Evolutionary conservation across 1,140 invertebrate genomes (phyloP).

Genomic region (Schlechtendalia chinensis): DNA sequence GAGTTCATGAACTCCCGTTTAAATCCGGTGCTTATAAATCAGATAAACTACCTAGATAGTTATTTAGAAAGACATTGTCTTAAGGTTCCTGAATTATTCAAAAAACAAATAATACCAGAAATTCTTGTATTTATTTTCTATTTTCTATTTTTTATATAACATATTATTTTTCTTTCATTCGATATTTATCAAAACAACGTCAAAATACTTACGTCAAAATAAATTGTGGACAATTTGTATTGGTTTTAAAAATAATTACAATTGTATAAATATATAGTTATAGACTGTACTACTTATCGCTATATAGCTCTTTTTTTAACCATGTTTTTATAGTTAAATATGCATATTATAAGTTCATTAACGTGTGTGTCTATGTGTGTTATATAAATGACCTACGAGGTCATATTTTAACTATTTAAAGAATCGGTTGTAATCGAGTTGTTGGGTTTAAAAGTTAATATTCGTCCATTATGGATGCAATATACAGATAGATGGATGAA

Average conservation of each 20-base stretch:
- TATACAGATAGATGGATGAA: background rate
- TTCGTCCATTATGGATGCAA: background rate
- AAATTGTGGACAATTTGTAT: too few species aligned
- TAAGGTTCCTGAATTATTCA: background rate
- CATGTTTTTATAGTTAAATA: too few species aligned
- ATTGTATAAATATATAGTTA: too few species aligned
- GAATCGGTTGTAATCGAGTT: background rate
- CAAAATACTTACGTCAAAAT: too few species aligned
- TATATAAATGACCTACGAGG: background rate
- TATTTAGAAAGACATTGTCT: background rate
- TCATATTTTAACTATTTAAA: constrained; percentile 4
- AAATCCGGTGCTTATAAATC: constrained; percentile 16
- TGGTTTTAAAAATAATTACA: too few species aligned
- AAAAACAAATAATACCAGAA: background rate
- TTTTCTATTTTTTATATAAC: background rate
- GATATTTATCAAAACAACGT: background rate
- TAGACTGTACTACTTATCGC: too few species aligned
- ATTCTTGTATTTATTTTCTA: background rate
- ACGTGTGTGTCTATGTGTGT: background rate
- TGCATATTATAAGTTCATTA: too few species aligned
- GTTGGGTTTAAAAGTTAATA: background rate
- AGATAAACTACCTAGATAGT: constrained; percentile 15
- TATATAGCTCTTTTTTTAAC: too few species aligned
- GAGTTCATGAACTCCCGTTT: background rate
- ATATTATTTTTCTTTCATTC: background rate